Conservation (phyloP, 2,888 invertebrate species). For the Agrochola lota region DNA sequence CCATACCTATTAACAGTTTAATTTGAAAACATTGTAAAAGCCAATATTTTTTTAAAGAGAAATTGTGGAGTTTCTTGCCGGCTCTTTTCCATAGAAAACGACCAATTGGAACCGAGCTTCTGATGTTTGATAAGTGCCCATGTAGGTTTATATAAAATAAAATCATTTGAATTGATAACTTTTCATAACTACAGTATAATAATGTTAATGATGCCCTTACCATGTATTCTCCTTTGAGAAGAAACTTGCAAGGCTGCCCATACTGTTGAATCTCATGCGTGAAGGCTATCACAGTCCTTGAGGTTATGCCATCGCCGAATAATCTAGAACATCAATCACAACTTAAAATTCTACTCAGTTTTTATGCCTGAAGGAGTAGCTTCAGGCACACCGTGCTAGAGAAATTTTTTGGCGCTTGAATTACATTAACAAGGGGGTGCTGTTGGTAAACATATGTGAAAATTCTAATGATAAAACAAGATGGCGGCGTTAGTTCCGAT, state of each 20-base stretch:
- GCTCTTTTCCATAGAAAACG: not conserved
- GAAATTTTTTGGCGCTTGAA: not conserved
- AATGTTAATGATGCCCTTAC: slow-evolving; percentile 70
- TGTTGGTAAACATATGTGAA: not conserved
- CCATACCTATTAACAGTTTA: not conserved
- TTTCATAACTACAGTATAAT: not conserved
- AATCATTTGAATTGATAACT: not conserved
- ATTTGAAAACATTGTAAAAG: not conserved
- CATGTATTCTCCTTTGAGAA: slow-evolving; percentile 86
- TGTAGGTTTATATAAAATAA: not conserved
- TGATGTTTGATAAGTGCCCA: not conserved
- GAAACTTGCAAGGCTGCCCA: slow-evolving; percentile 92
- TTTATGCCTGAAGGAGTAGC: not conserved
- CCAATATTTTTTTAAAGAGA: not conserved
- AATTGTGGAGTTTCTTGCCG: not conserved
- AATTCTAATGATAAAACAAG: not conserved
- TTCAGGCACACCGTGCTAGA: not conserved
- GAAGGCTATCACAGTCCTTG: slow-evolving; percentile 93
- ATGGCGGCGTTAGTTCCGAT: no score
- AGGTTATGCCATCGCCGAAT: slow-evolving; percentile 93
- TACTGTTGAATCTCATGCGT: slow-evolving; percentile 90
- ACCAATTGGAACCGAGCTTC: not conserved
- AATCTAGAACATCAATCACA: slow-evolving; percentile 85
- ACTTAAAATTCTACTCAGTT: not conserved
- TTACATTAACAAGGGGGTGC: not conserved